Evolutionary conservation across 1,140 invertebrate species (phyloP).

Genomic region (Drosophila lowei): DNA sequence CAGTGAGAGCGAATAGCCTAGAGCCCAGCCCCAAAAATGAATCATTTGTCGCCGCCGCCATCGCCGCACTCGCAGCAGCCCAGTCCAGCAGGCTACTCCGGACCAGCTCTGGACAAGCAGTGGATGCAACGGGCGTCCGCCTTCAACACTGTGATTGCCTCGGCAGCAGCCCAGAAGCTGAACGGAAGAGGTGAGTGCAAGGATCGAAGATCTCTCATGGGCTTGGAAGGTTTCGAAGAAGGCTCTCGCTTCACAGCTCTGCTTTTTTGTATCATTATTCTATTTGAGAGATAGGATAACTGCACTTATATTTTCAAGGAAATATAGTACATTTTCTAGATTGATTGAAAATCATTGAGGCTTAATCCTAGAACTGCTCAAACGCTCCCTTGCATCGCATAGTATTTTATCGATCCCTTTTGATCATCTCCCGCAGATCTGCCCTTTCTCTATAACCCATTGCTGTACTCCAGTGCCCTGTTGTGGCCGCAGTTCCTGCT

Average conservation of each 20-base stretch:
- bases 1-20: conserved; percentile 25
- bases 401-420: no score
- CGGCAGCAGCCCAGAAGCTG: conserved; percentile 77
- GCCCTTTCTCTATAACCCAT: conserved; percentile 77
- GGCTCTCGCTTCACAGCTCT: no score
- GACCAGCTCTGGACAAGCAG: conserved; percentile 70
- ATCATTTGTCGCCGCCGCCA: conserved; percentile 81
- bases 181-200: conserved; percentile 73
- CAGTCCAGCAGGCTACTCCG: conserved; percentile 63
- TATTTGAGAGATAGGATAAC: no score
- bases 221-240: not conserved
- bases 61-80: conserved; percentile 81
- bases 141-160: conserved; percentile 78
- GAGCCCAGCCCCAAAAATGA: conserved; percentile 56
- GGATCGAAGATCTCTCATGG: not conserved
- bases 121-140: conserved; percentile 81
- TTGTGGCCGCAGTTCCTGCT: conserved; percentile 80
- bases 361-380: no score
- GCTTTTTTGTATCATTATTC: no score
- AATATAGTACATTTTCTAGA: no score
- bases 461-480: conserved; percentile 80
- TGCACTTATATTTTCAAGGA: no score
- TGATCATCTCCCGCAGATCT: conserved; percentile 48
- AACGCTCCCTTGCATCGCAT: no score
- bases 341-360: no score